phyloP scores from a whole-genome alignment of 2,888 invertebrate species.

The Pandemis heparana region DNA sequence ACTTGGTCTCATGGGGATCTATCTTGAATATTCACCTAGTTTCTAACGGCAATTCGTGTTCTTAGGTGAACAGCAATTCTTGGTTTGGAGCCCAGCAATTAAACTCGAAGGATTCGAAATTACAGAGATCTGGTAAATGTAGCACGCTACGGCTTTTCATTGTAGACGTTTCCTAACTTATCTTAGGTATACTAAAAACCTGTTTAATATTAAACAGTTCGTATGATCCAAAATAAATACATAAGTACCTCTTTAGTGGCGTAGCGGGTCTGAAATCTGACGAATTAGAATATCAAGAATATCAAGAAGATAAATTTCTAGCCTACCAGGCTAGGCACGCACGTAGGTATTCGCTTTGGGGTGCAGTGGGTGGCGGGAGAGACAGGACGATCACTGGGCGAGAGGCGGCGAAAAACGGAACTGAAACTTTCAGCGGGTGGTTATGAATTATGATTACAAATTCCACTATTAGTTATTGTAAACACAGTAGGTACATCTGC shows the following conservation, averaged over 20 bases:
- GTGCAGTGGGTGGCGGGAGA: too few relatives aligned
- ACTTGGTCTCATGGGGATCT: background rate
- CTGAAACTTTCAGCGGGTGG: too few relatives aligned
- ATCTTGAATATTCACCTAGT: background rate
- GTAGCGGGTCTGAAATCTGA: background rate
- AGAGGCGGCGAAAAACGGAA: too few relatives aligned
- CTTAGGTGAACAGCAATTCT: conserved; percentile 2
- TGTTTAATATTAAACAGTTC: background rate
- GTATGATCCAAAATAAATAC: background rate
- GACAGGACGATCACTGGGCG: too few relatives aligned
- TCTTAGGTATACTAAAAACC: background rate
- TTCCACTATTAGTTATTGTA: too few relatives aligned
- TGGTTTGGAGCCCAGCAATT: conserved; percentile 12
- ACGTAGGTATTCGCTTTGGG: too few relatives aligned
- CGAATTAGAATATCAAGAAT: too few relatives aligned
- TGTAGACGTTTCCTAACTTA: background rate
- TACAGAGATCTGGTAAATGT: conserved; percentile 1
- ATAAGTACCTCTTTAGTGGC: too few relatives aligned
- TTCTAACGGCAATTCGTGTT: conserved; percentile 1
- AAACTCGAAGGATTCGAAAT: conserved; percentile 8
- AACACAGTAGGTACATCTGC: too few relatives aligned
- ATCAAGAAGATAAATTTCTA: background rate
- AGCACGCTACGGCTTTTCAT: background rate
- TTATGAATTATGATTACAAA: too few relatives aligned
- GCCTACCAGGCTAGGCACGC: too few relatives aligned